Conservation (phyloP, 1,140 invertebrate genomes). For the Ditylenchus dipsaci region DNA sequence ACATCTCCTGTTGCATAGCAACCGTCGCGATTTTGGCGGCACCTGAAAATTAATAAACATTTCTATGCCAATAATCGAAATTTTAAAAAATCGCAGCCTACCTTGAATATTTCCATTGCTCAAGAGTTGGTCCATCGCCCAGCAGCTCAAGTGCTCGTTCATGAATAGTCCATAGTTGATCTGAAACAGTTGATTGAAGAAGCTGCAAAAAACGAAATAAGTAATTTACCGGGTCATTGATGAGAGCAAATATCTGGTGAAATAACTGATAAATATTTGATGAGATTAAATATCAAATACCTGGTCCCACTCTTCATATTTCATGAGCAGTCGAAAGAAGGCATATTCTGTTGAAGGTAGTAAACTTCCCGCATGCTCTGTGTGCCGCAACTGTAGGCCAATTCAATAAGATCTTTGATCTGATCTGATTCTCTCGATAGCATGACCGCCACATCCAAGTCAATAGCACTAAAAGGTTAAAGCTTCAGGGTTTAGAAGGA, state of each 20-base stretch:
- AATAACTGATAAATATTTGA: no score
- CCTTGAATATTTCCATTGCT: constrained; percentile 64
- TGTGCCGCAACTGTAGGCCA: constrained; percentile 65
- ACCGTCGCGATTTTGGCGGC: constrained; percentile 74
- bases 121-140: constrained; percentile 76
- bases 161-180: constrained; percentile 82
- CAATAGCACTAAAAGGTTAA: constrained; percentile 46
- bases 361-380: constrained; percentile 67
- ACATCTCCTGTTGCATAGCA: constrained; percentile 84
- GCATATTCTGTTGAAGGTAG: constrained; percentile 77
- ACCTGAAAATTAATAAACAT: constrained; percentile 52
- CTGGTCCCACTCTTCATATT: constrained; percentile 63
- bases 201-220: background rate
- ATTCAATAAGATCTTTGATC: constrained; percentile 46
- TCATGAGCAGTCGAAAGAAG: constrained; percentile 68
- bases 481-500: background rate
- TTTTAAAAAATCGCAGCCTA: constrained; percentile 18
- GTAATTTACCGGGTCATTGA: constrained; percentile 68
- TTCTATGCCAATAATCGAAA: background rate
- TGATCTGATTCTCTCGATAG: constrained; percentile 46
- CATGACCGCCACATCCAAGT: constrained; percentile 49
- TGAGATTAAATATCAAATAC: no score
- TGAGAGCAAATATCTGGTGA: constrained; percentile 68
- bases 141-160: constrained; percentile 72
- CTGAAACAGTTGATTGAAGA: constrained; percentile 36